phyloP scores from a whole-genome alignment of 2,797 vertebrate species.

The Gorsachius magnificus region DNA sequence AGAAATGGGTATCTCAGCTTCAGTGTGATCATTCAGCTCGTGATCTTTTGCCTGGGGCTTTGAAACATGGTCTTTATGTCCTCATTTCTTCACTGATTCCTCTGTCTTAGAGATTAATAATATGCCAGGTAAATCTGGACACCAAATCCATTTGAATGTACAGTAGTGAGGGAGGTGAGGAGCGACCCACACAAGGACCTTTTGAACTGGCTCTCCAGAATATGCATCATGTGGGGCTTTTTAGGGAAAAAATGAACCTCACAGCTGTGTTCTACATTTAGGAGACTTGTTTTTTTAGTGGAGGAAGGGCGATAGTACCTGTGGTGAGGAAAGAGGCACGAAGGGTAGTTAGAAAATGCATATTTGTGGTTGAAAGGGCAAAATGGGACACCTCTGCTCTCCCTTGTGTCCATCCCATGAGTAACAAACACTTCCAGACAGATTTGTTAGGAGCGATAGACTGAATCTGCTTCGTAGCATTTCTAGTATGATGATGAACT shows the following conservation, averaged over 20 bases:
- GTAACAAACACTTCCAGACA: background rate
- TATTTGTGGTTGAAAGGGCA: background rate
- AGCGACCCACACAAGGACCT: background rate
- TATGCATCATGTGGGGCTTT: background rate
- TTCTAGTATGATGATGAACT: background rate
- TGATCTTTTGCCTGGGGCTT: background rate
- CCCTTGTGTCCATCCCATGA: background rate
- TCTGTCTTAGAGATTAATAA: background rate
- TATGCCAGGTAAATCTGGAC: background rate
- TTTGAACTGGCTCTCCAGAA: background rate
- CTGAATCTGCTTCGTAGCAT: background rate
- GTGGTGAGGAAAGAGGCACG: background rate
- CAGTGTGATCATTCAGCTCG: background rate
- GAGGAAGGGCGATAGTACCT: background rate
- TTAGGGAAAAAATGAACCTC: background rate
- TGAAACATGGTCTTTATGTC: background rate
- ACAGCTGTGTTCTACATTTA: background rate
- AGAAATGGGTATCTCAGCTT: background rate
- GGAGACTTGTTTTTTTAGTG: background rate
- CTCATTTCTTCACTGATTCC: background rate
- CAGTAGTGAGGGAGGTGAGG: background rate
- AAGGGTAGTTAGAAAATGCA: fast-evolving
- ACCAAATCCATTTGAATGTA: background rate
- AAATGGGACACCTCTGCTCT: background rate
- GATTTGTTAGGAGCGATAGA: background rate